phyloP scores from a whole-genome alignment of 2,113 vertebrate genomes.

The Caloenas nicobarica region DNA sequence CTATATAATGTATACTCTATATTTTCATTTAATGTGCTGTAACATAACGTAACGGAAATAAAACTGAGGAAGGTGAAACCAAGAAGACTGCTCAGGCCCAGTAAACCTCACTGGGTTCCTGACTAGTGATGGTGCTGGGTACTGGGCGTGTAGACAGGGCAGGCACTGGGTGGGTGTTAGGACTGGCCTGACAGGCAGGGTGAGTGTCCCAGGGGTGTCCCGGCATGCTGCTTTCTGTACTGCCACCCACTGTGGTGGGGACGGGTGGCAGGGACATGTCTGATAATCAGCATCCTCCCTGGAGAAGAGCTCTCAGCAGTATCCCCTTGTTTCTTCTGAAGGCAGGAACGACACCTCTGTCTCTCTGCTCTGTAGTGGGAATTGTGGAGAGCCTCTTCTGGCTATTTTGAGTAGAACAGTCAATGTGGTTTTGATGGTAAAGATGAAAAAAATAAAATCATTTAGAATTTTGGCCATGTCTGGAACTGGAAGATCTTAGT shows the following conservation, averaged over 20 bases:
- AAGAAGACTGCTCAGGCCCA: neutral
- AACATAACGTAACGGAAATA: neutral
- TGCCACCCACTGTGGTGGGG: fast-evolving
- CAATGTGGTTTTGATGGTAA: neutral
- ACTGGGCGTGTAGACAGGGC: fast-evolving
- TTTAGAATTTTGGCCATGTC: neutral
- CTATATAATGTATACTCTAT: neutral
- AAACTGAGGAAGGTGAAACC: neutral
- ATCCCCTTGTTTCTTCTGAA: neutral
- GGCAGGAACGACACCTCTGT: neutral
- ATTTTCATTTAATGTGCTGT: neutral
- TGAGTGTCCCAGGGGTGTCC: neutral
- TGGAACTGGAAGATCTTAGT: neutral
- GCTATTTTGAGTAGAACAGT: neutral
- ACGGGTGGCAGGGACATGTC: neutral
- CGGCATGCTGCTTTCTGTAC: neutral
- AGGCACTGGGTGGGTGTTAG: neutral
- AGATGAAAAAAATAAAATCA: neutral
- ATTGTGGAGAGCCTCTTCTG: neutral
- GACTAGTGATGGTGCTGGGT: neutral
- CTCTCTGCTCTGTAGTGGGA: neutral
- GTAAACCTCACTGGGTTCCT: neutral
- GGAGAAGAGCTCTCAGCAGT: neutral
- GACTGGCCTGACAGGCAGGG: too few relatives aligned
- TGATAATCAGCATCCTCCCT: neutral